A percentile compares a stretch with the other conserved stretches of the same genome.
These are phyloP conservation scores for Rhopalosiphum maidis DNA, from an alignment of 1,140 invertebrate species.

Conservation along the genomic window DNA sequence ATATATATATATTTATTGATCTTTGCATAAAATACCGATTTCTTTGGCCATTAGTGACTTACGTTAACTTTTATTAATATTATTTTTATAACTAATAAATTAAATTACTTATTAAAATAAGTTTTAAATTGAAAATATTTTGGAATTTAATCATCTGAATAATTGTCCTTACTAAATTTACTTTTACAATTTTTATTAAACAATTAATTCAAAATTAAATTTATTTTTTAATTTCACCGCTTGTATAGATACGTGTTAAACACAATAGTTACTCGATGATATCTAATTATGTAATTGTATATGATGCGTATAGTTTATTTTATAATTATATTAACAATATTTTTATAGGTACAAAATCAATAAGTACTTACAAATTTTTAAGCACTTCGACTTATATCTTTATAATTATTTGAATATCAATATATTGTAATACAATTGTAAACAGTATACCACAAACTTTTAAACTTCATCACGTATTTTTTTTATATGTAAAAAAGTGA, in stretches of 20 bases:
- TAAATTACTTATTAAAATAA: neutral
- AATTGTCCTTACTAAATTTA: neutral
- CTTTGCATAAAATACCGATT: too few species aligned
- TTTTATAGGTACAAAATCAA: too few species aligned
- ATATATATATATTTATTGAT: too few species aligned
- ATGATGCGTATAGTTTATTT: neutral
- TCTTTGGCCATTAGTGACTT: too few species aligned
- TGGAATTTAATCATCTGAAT: too few species aligned
- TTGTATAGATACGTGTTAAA: too few species aligned
- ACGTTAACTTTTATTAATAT: neutral
- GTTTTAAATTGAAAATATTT: too few species aligned
- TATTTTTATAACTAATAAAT: neutral
- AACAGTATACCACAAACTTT: neutral
- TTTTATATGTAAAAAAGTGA: neutral
- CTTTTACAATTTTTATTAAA: neutral
- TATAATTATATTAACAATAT: neutral
- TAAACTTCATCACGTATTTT: neutral
- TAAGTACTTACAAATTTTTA: neutral
- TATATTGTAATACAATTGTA: neutral
- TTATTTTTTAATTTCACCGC: neutral
- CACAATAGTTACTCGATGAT: neutral
- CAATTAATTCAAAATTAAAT: neutral
- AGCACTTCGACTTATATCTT: neutral
- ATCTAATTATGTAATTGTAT: neutral
- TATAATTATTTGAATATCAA: neutral